These are phyloP conservation scores for Limonius californicus DNA, from an alignment of 1,140 invertebrate genomes.

Conservation along the genomic window DNA sequence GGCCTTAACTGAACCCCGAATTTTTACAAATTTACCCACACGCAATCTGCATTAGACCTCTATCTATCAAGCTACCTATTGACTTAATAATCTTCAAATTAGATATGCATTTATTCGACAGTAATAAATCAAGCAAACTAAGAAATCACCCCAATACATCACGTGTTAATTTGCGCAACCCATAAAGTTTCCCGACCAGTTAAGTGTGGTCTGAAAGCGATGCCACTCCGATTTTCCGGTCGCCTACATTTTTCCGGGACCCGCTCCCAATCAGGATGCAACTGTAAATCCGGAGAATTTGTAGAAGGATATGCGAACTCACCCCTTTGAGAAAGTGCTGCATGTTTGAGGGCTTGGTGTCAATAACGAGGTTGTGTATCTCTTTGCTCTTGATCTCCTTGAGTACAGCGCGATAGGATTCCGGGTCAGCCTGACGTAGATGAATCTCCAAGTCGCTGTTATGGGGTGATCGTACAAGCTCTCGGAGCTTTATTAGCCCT, in stretches of 20 bases:
- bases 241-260: neutral
- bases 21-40: no score
- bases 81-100: no score
- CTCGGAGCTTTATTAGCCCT: constrained; percentile 84
- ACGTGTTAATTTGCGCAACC: no score
- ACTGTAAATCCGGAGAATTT: no score
- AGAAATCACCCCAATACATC: no score
- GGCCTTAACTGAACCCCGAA: no score
- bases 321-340: constrained; percentile 78
- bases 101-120: no score
- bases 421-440: constrained; percentile 70
- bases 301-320: constrained; percentile 47
- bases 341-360: constrained; percentile 73
- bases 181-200: neutral
- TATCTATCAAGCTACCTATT: no score
- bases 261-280: no score
- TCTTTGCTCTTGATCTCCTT: constrained; percentile 76
- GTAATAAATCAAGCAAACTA: no score
- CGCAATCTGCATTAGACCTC: no score
- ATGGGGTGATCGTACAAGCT: constrained; percentile 68
- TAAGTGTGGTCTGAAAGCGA: neutral
- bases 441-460: constrained; percentile 73
- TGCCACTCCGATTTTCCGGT: constrained; percentile 4
- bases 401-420: constrained; percentile 73
- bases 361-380: constrained; percentile 80